Conservation (phyloP, 2,888 invertebrate species). For the Tillus elongatus region DNA sequence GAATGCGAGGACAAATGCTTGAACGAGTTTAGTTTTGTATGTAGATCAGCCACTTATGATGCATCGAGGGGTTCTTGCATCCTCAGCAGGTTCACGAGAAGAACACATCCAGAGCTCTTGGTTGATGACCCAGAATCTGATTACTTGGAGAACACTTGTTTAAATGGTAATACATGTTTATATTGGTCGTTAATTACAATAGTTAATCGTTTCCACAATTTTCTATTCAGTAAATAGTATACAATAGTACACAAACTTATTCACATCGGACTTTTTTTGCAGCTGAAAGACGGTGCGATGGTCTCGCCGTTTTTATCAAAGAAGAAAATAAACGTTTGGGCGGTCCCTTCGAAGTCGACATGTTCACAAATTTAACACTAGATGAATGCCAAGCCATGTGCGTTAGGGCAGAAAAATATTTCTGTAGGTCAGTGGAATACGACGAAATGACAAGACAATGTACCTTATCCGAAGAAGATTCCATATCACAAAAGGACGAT, state of each 20-base stretch:
- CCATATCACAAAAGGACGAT: conserved; percentile 80
- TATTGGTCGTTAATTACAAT: no score
- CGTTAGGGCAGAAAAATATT: conserved; percentile 77
- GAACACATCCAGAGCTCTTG: conserved; percentile 76
- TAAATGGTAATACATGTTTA: conserved; percentile 64
- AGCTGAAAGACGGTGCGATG: conserved; percentile 82
- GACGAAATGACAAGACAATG: conserved; percentile 81
- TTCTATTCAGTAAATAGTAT: no score
- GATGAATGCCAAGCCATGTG: conserved; percentile 86
- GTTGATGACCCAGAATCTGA: conserved; percentile 82
- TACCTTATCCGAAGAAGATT: conserved; percentile 85
- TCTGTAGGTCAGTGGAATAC: conserved; percentile 82
- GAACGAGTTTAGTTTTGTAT: conserved; percentile 81
- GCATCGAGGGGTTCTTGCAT: conserved; percentile 68
- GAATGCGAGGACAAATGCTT: conserved; percentile 86
- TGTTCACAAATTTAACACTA: conserved; percentile 75
- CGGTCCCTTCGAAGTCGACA: conserved; percentile 81
- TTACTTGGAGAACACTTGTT: conserved; percentile 83
- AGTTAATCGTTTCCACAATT: no score
- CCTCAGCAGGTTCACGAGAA: conserved; percentile 70
- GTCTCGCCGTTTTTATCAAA: conserved; percentile 77
- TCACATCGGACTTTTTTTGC: conserved; percentile 23
- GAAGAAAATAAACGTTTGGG: conserved; percentile 81
- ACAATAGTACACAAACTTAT: no score
- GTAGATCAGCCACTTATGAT: conserved; percentile 79